phyloP scores from a whole-genome alignment of 2,888 invertebrate genomes.

The Netelia fuscicornis region DNA sequence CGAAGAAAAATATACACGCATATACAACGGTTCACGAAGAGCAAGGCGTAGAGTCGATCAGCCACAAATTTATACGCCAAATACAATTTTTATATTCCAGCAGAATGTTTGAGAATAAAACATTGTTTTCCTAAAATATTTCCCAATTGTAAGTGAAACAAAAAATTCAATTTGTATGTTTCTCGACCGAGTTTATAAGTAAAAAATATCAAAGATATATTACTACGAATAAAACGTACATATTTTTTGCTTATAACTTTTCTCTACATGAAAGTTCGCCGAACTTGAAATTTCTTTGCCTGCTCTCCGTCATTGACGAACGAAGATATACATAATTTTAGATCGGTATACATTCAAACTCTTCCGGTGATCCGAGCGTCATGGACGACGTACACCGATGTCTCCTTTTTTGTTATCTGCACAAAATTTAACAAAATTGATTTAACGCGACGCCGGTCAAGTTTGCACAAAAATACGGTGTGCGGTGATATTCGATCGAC shows the following conservation, averaged over 20 bases:
- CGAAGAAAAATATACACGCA: slow-evolving; percentile 6
- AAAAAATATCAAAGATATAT: too few relatives aligned
- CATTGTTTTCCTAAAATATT: too few relatives aligned
- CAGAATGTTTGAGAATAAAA: too few relatives aligned
- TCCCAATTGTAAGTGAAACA: too few relatives aligned
- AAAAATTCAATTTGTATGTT: too few relatives aligned
- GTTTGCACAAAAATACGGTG: background rate
- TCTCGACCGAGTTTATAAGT: too few relatives aligned
- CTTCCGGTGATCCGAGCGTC: slow-evolving; percentile 5
- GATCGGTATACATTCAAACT: slow-evolving; percentile 1
- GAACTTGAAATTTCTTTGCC: background rate
- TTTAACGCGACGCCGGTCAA: background rate
- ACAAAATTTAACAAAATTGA: background rate
- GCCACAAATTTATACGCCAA: too few relatives aligned
- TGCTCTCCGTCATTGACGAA: background rate
- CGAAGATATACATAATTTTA: slow-evolving; percentile 9
- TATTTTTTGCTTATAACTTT: too few relatives aligned
- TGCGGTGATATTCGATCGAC: background rate
- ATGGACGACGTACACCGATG: background rate
- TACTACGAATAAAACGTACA: too few relatives aligned
- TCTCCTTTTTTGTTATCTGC: background rate
- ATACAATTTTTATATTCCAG: too few relatives aligned
- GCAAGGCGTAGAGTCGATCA: background rate
- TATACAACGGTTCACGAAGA: background rate
- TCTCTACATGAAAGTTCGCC: background rate